Base-by-base conservation (phyloP, 2,113 vertebrate genomes). In the Orycteropus afer region DNA sequence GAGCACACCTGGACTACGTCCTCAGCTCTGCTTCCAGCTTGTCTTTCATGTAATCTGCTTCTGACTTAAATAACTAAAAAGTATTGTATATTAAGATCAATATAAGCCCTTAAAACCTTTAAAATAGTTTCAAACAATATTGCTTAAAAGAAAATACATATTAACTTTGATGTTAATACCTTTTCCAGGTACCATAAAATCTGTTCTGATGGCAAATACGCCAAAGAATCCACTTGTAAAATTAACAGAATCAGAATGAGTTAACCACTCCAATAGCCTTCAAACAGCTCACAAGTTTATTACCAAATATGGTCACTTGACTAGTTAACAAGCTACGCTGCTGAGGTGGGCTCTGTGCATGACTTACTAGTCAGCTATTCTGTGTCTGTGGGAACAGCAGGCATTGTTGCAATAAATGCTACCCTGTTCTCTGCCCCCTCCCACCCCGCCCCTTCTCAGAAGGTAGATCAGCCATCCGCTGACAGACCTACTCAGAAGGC, bases 251-350 rank as follows among this genome's bases (percentile, higher is more conserved):
- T 51, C 71, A 53, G 32, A 61, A 47, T 11, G 69, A 77, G 65
- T 89, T 91, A 69, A 20, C n/a, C 2, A 53, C 87, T 63, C 79
- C 45, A 82, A 85, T 34, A 32, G 90, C 57, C 93, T 93, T n/a
- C 1, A 29, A 91, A 88, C 32, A 3, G 12, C 18, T 88, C 67
- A 12, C 69, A 61, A 65, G 51, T 81, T 95, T 74, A 73, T 89
- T 84, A 86, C 96, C 95, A 91, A 95, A 95, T 65, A 92, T 1
- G 67, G 96, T 0, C 57, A 51, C 37, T 76, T 45, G 94, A 57
- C 74, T 25, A 76, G 82, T 85, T 82, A 73, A 82, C 76, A 61
- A 40, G 49, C 76, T 45, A 5, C 2, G 86, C 67, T 67, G 71
- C 69, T 7, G 40, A 37, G 22, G 49, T 6, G n/a, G 45, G 73